These are phyloP conservation scores for Ictalurus punctatus DNA, from an alignment of 2,113 vertebrate genomes.

Conservation along the genomic window DNA sequence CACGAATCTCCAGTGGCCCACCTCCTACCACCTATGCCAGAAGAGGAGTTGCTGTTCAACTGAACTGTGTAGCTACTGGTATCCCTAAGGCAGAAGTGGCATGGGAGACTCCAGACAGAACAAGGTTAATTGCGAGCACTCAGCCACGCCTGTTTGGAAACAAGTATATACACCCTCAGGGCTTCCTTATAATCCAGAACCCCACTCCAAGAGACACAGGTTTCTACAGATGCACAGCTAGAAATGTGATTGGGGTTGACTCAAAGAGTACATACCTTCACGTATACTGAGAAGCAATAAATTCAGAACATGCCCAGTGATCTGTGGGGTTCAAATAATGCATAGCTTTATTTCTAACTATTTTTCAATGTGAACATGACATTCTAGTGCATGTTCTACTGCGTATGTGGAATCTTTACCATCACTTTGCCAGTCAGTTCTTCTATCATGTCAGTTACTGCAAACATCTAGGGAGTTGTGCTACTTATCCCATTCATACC, in stretches of 20 bases:
- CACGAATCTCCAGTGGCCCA: slow-evolving; percentile 82
- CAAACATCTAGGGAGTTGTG: slow-evolving; percentile 16
- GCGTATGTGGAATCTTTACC: neutral
- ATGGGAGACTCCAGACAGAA: slow-evolving; percentile 87
- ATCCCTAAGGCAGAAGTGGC: slow-evolving; percentile 81
- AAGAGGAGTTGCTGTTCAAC: slow-evolving; percentile 79
- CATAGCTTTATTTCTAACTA: slow-evolving; percentile 56
- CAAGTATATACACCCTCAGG: slow-evolving; percentile 87
- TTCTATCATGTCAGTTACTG: slow-evolving; percentile 5
- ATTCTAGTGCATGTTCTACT: slow-evolving; percentile 18
- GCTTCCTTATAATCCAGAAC: slow-evolving; percentile 84
- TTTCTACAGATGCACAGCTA: slow-evolving; percentile 86
- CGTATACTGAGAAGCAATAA: slow-evolving; percentile 74
- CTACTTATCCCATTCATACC: slow-evolving; percentile 2
- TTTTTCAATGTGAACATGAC: slow-evolving; percentile 52
- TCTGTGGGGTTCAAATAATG: slow-evolving; percentile 64
- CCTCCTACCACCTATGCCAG: slow-evolving; percentile 78
- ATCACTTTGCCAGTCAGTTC: neutral
- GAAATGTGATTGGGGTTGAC: slow-evolving; percentile 84
- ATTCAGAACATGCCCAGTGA: slow-evolving; percentile 56
- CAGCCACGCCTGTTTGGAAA: slow-evolving; percentile 84
- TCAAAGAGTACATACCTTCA: slow-evolving; percentile 84
- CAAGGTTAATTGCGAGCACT: slow-evolving; percentile 70
- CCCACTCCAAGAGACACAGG: slow-evolving; percentile 77
- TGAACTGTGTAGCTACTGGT: slow-evolving; percentile 81